A percentile compares a stretch with the other conserved stretches of the same genome.
phyloP scores from a whole-genome alignment of 2,113 vertebrate species.

The Cyphomyrus discorhynchus region DNA sequence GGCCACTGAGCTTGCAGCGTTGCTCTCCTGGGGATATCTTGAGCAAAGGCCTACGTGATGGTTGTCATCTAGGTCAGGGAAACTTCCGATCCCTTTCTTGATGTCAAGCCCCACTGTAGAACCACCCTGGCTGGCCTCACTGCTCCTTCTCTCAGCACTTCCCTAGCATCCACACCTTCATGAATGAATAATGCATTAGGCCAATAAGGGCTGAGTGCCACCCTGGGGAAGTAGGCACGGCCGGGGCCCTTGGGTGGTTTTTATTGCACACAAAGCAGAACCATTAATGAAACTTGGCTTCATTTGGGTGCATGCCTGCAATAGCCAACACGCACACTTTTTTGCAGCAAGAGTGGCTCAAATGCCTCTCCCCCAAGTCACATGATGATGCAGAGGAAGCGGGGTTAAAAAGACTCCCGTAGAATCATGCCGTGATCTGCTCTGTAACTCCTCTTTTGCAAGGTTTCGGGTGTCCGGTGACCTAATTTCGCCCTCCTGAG shows the following conservation, averaged over 20 bases:
- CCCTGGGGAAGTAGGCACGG: neutral
- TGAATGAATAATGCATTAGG: constrained; percentile 10
- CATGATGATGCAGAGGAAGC: neutral
- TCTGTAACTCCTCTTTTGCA: neutral
- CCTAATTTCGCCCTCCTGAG: constrained; percentile 2
- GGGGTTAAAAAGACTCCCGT: neutral
- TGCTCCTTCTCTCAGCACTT: neutral
- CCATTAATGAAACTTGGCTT: neutral
- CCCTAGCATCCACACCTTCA: neutral
- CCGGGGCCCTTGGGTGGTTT: neutral
- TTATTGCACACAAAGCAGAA: neutral
- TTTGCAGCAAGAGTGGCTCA: neutral
- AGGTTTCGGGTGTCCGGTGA: neutral
- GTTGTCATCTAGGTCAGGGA: neutral
- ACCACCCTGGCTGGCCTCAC: neutral
- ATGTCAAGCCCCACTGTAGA: neutral
- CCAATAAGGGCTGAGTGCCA: constrained; percentile 20
- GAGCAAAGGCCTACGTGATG: neutral
- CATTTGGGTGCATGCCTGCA: neutral
- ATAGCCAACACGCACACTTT: neutral
- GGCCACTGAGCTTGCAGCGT: neutral
- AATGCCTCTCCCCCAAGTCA: neutral
- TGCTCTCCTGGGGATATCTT: neutral
- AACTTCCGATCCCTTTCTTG: neutral
- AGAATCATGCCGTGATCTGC: neutral